phyloP scores from a whole-genome alignment of 2,888 invertebrate species.

The Hybos culiciformis region DNA sequence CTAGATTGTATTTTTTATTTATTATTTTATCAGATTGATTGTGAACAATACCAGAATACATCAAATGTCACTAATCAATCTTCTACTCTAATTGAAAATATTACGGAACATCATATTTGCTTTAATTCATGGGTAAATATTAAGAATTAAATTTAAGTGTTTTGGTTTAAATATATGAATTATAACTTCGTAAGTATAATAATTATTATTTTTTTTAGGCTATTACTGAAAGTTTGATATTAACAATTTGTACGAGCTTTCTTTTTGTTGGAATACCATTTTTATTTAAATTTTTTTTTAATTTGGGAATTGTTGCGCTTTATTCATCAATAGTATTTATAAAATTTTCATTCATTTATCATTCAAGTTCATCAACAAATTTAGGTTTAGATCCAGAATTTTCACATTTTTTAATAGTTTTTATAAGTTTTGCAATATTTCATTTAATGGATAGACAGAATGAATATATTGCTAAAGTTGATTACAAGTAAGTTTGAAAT shows the following conservation, averaged over 20 bases:
- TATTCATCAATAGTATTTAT: constrained; percentile 58
- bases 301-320: constrained; percentile 45
- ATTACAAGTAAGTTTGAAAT: constrained; percentile 46
- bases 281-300: constrained; percentile 62
- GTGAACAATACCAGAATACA: constrained; percentile 13
- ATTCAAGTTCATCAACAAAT: constrained; percentile 54
- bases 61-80: constrained; percentile 9
- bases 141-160: not conserved
- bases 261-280: constrained; percentile 76
- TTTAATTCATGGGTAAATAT: constrained; percentile 33
- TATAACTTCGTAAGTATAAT: no score
- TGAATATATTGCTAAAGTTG: constrained; percentile 77
- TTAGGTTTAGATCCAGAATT: constrained; percentile 50
- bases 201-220: constrained; percentile 19
- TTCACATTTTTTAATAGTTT: constrained; percentile 59
- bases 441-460: constrained; percentile 80
- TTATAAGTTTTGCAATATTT: constrained; percentile 60
- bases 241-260: constrained; percentile 52
- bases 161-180: not conserved
- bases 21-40: constrained; percentile 18
- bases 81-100: constrained; percentile 4
- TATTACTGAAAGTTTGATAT: constrained; percentile 42
- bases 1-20: not conserved
- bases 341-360: constrained; percentile 40
- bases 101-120: constrained; percentile 20